phyloP scores from a whole-genome alignment of 2,797 vertebrate species.

The Arnoldichthys spilopterus region DNA sequence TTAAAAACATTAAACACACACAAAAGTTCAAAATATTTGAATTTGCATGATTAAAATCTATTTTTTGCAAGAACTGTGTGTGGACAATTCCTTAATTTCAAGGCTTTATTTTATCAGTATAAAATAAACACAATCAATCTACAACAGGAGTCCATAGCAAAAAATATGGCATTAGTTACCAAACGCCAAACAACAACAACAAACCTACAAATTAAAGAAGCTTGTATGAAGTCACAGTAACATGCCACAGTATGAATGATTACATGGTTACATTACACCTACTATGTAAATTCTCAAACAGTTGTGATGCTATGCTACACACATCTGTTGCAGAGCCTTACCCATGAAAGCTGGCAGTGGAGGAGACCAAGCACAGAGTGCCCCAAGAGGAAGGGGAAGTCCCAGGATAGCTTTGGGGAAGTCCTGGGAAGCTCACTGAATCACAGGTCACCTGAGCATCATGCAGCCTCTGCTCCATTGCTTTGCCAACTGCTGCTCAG shows the following conservation, averaged over 20 bases:
- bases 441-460: neutral
- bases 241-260: neutral
- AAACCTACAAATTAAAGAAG: neutral
- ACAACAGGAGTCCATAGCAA: too few species aligned
- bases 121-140: too few species aligned
- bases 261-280: too few species aligned
- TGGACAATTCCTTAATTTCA: too few species aligned
- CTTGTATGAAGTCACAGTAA: too few species aligned
- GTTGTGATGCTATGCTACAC: neutral
- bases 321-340: constrained; percentile 1
- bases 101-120: too few species aligned
- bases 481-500: neutral
- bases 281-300: neutral
- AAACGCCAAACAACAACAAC: neutral
- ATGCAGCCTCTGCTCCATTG: neutral
- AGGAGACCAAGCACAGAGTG: neutral
- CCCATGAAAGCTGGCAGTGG: neutral
- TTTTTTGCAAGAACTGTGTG: too few species aligned
- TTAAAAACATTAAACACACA: neutral
- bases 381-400: neutral
- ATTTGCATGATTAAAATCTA: too few species aligned
- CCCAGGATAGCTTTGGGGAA: neutral
- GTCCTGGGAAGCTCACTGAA: neutral
- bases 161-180: too few species aligned
- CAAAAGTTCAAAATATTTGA: too few species aligned